Conservation (phyloP, 2,797 vertebrate species). For the Leuciscus waleckii region DNA sequence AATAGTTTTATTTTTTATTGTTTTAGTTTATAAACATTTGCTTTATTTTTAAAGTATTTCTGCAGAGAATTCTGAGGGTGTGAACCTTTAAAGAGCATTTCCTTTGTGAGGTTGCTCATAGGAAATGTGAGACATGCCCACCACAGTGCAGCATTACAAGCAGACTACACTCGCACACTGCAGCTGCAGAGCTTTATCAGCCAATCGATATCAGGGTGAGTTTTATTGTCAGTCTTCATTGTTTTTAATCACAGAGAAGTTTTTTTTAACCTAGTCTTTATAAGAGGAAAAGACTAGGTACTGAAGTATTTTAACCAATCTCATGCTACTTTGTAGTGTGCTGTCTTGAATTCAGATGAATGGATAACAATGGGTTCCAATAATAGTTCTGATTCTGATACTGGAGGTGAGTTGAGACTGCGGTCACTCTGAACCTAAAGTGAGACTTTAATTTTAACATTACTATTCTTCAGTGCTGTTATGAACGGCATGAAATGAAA, state of each 20-base stretch:
- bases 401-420: neutral
- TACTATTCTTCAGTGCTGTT: neutral
- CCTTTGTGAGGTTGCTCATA: neutral
- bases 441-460: neutral
- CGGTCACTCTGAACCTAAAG: neutral
- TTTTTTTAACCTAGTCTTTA: no score
- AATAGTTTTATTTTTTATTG: neutral
- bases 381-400: neutral
- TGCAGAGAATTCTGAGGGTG: neutral
- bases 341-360: conserved; percentile 1
- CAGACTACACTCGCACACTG: neutral
- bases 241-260: neutral
- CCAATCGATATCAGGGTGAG: neutral
- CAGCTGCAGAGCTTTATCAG: neutral
- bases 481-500: neutral
- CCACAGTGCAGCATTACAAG: neutral
- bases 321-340: neutral
- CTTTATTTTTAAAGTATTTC: neutral
- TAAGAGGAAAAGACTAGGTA: neutral
- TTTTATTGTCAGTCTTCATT: neutral
- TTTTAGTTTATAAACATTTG: neutral
- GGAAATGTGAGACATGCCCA: neutral
- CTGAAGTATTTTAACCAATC: neutral
- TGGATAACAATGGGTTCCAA: neutral
- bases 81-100: neutral